Base-by-base conservation (phyloP, 2,888 invertebrate genomes). In the Yponomeuta malinellus region DNA sequence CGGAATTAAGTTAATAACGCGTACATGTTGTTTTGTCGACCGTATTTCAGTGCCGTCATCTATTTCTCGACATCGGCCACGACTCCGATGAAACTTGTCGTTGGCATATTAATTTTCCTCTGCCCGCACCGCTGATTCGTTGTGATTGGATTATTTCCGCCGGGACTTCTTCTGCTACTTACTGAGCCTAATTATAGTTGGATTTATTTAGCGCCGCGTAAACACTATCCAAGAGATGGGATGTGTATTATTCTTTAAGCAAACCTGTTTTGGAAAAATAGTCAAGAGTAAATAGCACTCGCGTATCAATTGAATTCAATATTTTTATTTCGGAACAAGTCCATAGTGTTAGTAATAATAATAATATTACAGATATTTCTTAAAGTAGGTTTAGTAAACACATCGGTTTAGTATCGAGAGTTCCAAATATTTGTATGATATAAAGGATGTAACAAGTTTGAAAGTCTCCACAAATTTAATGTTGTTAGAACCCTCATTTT, bases 81-180 rank as follows among this genome's bases (percentile, higher is more conserved):
- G 43, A 43, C 9, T 43, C 43, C 43, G 84, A 86, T 85, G 84
- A 83, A 85, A 83, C 87, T 85, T 85, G 88, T 86, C 82, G 82
- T 81, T 79, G 81, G 81, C 81, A 81, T 89, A 88, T 87, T 88
- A 89, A 89, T 88, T 88, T 88, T 81, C 84, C 79, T 84, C 83
- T 83, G 80, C 88, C 83, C 79, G 79, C 78, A 79, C 83, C 87
- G 87, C 83, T 87, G 87, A 89, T 87, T 85, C 86, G 79, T 79
- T 80, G 78, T 85, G 85, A 89, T 89, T 89, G 88, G 86, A 87
- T 90, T 88, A 89, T 88, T 85, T 86, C 84, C 83, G 83, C 81
- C 52, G 52, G 52, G 52, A 59, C 15, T 59, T 15, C 52, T 59
- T 59, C 52, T 2, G 52, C 12, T 15, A 15, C 52, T 59, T 59